A percentile compares a stretch with the other conserved stretches of the same genome.
These are phyloP conservation scores for Scotopteryx bipunctaria DNA, from an alignment of 2,888 invertebrate genomes.

Conservation along the genomic window DNA sequence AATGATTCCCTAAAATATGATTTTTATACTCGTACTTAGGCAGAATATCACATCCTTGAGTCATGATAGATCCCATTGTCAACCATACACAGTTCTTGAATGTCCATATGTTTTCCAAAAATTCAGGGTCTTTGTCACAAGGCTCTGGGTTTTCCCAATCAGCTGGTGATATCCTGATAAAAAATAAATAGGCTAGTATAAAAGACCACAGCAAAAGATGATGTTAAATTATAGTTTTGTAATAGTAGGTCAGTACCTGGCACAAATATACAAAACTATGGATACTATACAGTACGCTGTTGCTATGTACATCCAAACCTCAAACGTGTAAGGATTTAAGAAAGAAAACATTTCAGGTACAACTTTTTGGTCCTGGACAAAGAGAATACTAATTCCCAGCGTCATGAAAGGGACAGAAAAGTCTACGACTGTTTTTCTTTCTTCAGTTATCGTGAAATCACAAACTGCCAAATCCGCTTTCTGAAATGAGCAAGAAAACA, in stretches of 20 bases:
- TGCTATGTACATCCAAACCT: slow-evolving; percentile 94
- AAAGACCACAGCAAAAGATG: not conserved
- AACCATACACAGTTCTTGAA: slow-evolving; percentile 96
- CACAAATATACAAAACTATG: slow-evolving; percentile 90
- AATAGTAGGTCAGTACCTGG: slow-evolving; percentile 80
- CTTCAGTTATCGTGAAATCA: slow-evolving; percentile 96
- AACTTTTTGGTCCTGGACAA: slow-evolving; percentile 89
- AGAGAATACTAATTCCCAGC: slow-evolving; percentile 94
- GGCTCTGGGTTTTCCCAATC: slow-evolving; percentile 98
- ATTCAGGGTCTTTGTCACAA: slow-evolving; percentile 92
- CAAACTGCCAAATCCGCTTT: slow-evolving; percentile 72
- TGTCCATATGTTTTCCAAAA: slow-evolving; percentile 94
- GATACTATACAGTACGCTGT: slow-evolving; percentile 93
- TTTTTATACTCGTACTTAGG: slow-evolving; percentile 88
- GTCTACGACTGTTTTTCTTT: slow-evolving; percentile 93
- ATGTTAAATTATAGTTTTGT: not conserved
- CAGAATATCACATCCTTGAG: slow-evolving; percentile 95
- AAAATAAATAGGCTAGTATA: not conserved
- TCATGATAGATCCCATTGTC: slow-evolving; percentile 95
- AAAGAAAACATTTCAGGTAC: slow-evolving; percentile 94
- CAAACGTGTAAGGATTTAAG: slow-evolving; percentile 91
- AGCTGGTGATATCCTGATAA: slow-evolving; percentile 90
- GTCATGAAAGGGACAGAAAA: slow-evolving; percentile 99
- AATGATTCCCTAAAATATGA: not conserved
- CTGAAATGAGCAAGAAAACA: slow-evolving; percentile 45